phyloP scores from a whole-genome alignment of 2,113 vertebrate genomes.

The Cyprinodon tularosa region DNA sequence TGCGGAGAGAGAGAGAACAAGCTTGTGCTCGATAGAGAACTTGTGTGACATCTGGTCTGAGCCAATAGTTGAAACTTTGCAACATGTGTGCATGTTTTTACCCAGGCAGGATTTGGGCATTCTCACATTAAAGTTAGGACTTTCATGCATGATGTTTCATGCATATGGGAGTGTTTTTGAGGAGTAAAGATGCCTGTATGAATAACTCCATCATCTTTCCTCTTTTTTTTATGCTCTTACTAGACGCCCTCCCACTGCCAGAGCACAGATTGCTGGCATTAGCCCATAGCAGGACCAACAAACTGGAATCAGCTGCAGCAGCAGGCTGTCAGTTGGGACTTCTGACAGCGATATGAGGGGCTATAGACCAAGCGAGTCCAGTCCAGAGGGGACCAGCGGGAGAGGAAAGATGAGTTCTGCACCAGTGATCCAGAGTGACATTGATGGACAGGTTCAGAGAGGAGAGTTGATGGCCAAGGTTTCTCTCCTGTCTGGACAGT shows the following conservation, averaged over 20 bases:
- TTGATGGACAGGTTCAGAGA: constrained; percentile 81
- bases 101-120: constrained; percentile 41
- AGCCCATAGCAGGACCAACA: constrained; percentile 61
- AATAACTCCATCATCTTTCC: constrained; percentile 63
- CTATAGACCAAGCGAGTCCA: constrained; percentile 64
- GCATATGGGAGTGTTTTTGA: constrained; percentile 49
- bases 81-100: constrained; percentile 49
- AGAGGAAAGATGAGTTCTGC: constrained; percentile 78
- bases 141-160: constrained; percentile 40
- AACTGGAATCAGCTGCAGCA: constrained; percentile 73
- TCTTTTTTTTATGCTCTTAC: constrained; percentile 23
- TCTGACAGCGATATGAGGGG: constrained; percentile 74
- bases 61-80: constrained; percentile 47
- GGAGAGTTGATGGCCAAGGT: constrained; percentile 77
- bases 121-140: constrained; percentile 57
- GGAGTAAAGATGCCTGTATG: constrained; percentile 57
- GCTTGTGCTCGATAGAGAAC: constrained; percentile 42
- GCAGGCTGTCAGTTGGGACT: constrained; percentile 70
- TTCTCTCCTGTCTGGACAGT: constrained; percentile 75
- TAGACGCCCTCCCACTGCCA: constrained; percentile 66
- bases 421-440: constrained; percentile 79
- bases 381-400: constrained; percentile 72
- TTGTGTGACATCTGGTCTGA: constrained; percentile 62
- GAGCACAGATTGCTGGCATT: constrained; percentile 66
- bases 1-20: constrained; percentile 36